Base-by-base conservation (phyloP, 2,797 vertebrate species). In the Tokudaia tokunoshimensis region DNA sequence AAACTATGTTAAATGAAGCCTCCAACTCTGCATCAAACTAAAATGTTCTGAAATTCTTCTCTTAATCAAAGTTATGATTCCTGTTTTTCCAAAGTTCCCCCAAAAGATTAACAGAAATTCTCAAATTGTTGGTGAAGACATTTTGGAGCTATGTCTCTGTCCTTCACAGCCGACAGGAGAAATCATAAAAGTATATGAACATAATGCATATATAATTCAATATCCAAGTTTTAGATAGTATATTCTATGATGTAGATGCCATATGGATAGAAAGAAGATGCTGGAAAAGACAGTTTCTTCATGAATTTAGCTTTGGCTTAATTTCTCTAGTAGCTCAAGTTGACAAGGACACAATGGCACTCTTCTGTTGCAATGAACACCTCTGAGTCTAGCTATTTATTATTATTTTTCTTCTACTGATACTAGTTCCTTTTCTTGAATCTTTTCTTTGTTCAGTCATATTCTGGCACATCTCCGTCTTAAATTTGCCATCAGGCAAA, bases 241-340 rank as follows among this genome's bases (percentile, higher is more conserved):
- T 82, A 87, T 14, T 65, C 41, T 91, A 89, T 37, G 8, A 96
- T 90, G 41, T 78, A 75, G 7, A 81, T 70, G 47, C 24, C 79
- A 55, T 22, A 67, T 92, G 12, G 6, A 7, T 67, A 29, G 59
- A 72, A n/a, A 41, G n/a, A 65, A 94, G 79, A 89, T 96, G 14
- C 17, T 92, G 57, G 12, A 75, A 80, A 96, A 75, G 37, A 44
- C 14, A n/a, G 13, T 89, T 96, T 96, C 57, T 93, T 76, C 26
- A 70, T 11, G 89, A 81, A 24, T 83, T 96, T 96, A 82, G 22
- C 34, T 75, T 97, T 50, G 31, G 31, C 26, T 78, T 86, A 41
- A 91, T 95, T 37, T 61, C n/a, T 59, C 4, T 6, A 44, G 24
- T 57, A 80, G 1, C 29, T 86, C 22, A 82, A 24, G 12, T 83